These are phyloP conservation scores for Callosobruchus maculatus DNA, from an alignment of 2,888 invertebrate species.

Conservation along the genomic window DNA sequence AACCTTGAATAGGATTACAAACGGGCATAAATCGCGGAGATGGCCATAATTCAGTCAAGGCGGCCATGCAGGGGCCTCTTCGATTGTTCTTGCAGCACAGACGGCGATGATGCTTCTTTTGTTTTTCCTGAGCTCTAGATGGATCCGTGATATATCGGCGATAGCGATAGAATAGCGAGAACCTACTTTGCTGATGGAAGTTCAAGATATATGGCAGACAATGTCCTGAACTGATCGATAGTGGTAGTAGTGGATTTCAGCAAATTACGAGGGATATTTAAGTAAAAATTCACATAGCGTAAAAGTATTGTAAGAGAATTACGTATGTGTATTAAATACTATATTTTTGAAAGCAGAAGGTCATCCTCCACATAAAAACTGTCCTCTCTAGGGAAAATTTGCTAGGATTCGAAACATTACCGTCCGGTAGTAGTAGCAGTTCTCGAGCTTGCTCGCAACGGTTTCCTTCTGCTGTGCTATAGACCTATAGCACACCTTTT, in stretches of 20 bases:
- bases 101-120: constrained; percentile 1
- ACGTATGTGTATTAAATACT: too few relatives aligned
- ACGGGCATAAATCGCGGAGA: constrained; percentile 50
- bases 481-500: too few relatives aligned
- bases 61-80: constrained; percentile 11
- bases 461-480: too few relatives aligned
- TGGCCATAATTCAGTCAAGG: constrained; percentile 50
- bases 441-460: too few relatives aligned
- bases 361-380: too few relatives aligned
- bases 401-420: too few relatives aligned
- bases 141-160: neutral
- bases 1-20: constrained; percentile 53
- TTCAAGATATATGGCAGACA: neutral
- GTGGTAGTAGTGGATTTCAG: neutral
- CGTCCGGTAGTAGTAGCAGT: too few relatives aligned
- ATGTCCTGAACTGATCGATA: neutral
- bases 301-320: too few relatives aligned
- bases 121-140: neutral
- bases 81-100: constrained; percentile 10
- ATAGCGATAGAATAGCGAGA: neutral
- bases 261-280: neutral
- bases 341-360: too few relatives aligned
- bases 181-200: neutral
- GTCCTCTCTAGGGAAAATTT: too few relatives aligned
- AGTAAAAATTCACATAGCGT: too few relatives aligned